Percentiles rank a stretch among this genome's conserved stretches.
These are phyloP conservation scores for Drosophila robusta DNA, from an alignment of 2,888 invertebrate species.

Conservation along the genomic window DNA sequence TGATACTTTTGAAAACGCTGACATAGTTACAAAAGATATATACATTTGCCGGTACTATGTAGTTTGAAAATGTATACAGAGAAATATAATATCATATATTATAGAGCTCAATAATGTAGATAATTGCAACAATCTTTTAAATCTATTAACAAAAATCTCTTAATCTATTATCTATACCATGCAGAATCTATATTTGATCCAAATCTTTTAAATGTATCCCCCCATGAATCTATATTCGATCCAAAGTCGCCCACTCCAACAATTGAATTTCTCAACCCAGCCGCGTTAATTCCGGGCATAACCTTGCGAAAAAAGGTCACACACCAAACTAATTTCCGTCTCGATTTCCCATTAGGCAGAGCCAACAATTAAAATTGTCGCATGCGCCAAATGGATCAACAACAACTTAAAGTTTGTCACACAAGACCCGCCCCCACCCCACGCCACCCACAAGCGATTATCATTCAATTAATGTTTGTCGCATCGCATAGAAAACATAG, in stretches of 20 bases:
- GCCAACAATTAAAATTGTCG: constrained; percentile 41
- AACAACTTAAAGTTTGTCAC: constrained; percentile 27
- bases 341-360: constrained; percentile 61
- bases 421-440: neutral
- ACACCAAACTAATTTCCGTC: constrained; percentile 57
- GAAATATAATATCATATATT: no score
- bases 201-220: neutral
- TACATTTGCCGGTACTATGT: no score
- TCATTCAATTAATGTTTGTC: constrained; percentile 69
- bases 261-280: neutral
- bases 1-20: no score
- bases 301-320: constrained; percentile 57
- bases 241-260: neutral
- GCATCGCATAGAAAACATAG: constrained; percentile 24
- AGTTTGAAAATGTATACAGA: no score
- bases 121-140: no score
- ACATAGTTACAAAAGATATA: no score
- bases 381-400: constrained; percentile 59
- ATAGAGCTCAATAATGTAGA: no score
- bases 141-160: no score
- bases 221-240: neutral
- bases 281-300: constrained; percentile 31
- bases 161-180: no score
- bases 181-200: no score
- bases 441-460: neutral